Evolutionary conservation across 2,797 vertebrate species (phyloP), one percentile per base, ranked within the genome.

Genomic region (Brachyalestes nurse): DNA sequence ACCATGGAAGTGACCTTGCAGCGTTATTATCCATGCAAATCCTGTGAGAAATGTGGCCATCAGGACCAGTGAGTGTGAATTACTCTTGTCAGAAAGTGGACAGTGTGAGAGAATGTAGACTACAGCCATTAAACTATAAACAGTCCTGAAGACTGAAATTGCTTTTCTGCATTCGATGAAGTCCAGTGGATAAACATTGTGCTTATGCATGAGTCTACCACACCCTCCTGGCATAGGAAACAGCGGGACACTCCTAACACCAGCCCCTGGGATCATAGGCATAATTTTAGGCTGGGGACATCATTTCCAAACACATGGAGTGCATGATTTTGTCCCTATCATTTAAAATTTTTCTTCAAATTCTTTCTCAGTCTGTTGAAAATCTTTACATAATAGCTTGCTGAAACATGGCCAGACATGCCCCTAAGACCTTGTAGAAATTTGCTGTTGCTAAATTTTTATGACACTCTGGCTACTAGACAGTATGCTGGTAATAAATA

Each of bases 1-100:
- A 69, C 45, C 16, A 21, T 74, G 23, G 62, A 51, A 65, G 38
- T 66, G 21, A 74, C 70, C 64, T 69, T n/a, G 64, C 45, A 45
- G 0, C 45, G 47, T 76, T 51, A 38, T 55, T 80, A 77, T 34
- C 45, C 47, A 55, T 49, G 21, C 61, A 84, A 55, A 77, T 76
- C 72, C 58, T 28, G 45, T 21, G 16, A 79, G 76, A 61, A 78
- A 67, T 51, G 19, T 42, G 25, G 10, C 38, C 57, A 47, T 4
- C 10, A 23, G 65, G 12, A 47, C 34, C 16, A 17, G 21, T 9
- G 42, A 57, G 12, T 51, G 34, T 62, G 14, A 75, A 45, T 21
- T 55, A 23, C 34, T 71, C 28, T 17, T 28, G 6, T 65, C 40
- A 66, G 28, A 17, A 60, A 69, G 53, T 60, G 55, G 72, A 45